Conservation (phyloP, 2,797 vertebrate species). For the Denticeps clupeoides region DNA sequence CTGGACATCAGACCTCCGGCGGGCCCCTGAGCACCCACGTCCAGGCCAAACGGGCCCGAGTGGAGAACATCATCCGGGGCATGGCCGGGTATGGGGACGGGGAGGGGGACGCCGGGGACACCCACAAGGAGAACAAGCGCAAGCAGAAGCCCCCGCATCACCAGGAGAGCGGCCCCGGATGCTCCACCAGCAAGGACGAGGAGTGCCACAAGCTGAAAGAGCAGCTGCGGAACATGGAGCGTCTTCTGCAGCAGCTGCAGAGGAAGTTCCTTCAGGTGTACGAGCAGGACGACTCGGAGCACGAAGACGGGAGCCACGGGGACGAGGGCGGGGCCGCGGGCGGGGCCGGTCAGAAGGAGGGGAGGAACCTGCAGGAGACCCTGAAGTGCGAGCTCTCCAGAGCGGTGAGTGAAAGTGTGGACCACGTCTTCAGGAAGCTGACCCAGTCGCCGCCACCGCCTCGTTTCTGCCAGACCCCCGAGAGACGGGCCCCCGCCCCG, state of each 20-base stretch:
- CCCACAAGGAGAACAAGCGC: conserved; percentile 66
- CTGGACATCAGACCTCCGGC: too few relatives aligned
- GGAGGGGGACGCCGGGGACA: conserved; percentile 25
- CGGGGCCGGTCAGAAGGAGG: conserved; percentile 40
- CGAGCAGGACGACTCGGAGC: conserved; percentile 45
- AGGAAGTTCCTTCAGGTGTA: conserved; percentile 70
- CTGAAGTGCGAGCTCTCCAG: conserved; percentile 73
- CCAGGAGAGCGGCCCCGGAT: conserved; percentile 46
- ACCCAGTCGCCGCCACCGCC: conserved; percentile 43
- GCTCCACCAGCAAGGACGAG: conserved; percentile 45
- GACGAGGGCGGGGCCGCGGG: conserved; percentile 31
- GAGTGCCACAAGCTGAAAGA: conserved; percentile 71
- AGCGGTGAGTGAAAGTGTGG: conserved; percentile 68
- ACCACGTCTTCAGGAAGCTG: conserved; percentile 67
- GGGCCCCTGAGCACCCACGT: conserved; percentile 62
- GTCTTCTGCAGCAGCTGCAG: conserved; percentile 71
- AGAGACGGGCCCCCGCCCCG: conserved; percentile 36
- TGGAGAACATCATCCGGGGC: conserved; percentile 83
- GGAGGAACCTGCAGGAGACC: conserved; percentile 59
- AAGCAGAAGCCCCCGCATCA: conserved; percentile 72
- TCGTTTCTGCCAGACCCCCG: conserved; percentile 29
- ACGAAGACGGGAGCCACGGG: conserved; percentile 35
- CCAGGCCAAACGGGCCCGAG: conserved; percentile 78
- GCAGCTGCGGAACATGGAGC: conserved; percentile 78
- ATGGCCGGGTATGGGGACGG: conserved; percentile 60